These are phyloP conservation scores for Synergus gifuensis DNA, from an alignment of 2,888 invertebrate species.

Conservation along the genomic window DNA sequence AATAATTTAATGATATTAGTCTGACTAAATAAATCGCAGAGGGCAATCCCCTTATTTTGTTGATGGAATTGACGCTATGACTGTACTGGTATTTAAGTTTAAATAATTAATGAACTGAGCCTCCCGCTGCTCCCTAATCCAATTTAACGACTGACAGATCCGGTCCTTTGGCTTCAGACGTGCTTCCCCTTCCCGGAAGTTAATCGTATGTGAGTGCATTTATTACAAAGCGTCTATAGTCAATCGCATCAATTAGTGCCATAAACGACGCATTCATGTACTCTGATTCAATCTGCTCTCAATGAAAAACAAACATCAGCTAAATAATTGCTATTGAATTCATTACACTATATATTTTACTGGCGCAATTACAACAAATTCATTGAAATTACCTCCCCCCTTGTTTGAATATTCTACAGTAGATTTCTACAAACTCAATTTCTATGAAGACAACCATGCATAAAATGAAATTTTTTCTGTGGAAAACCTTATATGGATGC, in stretches of 20 bases:
- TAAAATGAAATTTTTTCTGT: background rate
- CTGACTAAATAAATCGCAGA: background rate
- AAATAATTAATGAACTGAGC: constrained; percentile 28
- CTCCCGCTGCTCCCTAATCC: constrained; percentile 21
- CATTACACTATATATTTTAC: background rate
- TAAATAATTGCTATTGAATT: background rate
- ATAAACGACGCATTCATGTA: background rate
- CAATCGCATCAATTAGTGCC: constrained; percentile 12
- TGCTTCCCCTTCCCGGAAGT: constrained; percentile 24
- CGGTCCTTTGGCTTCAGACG: constrained; percentile 7
- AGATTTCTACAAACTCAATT: too few species aligned
- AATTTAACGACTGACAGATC: constrained; percentile 38
- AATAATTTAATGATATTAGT: constrained; percentile 7
- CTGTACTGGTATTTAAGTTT: background rate
- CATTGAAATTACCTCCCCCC: background rate
- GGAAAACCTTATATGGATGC: background rate
- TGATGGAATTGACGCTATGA: background rate
- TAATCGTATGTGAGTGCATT: constrained; percentile 10
- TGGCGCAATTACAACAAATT: background rate
- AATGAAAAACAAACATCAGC: background rate
- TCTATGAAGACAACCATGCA: background rate
- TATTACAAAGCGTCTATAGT: constrained; percentile 12
- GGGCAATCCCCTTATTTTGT: background rate
- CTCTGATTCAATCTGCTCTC: background rate
- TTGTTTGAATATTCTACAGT: background rate